A percentile compares a stretch with the other conserved stretches of the same genome.
phyloP scores from a whole-genome alignment of 2,797 vertebrate species.

The Setipinna tenuifilis region DNA sequence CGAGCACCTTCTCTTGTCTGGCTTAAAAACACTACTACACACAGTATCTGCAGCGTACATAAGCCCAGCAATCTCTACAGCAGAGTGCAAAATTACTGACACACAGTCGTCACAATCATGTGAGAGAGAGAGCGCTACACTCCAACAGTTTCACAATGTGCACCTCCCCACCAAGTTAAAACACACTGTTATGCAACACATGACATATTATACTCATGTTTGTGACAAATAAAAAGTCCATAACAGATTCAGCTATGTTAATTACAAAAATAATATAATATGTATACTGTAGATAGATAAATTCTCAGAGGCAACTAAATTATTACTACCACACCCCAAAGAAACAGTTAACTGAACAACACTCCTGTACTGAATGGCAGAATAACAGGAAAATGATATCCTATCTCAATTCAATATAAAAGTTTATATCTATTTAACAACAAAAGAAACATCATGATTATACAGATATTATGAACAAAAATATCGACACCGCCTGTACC shows the following conservation, averaged over 20 bases:
- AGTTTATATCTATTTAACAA: slow-evolving; percentile 58
- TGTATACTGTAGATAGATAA: background rate
- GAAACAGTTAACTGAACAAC: slow-evolving; percentile 23
- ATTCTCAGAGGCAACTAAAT: slow-evolving; percentile 24
- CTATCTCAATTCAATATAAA: slow-evolving; percentile 66
- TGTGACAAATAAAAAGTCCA: background rate
- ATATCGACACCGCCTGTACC: slow-evolving; percentile 28
- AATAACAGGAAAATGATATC: slow-evolving; percentile 33
- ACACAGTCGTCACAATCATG: slow-evolving; percentile 38
- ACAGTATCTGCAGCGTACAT: slow-evolving; percentile 47
- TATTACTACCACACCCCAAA: slow-evolving; percentile 12
- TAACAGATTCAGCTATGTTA: background rate
- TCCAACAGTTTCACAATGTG: slow-evolving; percentile 10
- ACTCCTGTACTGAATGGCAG: slow-evolving; percentile 34
- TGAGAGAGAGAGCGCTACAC: background rate
- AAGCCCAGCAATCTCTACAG: slow-evolving; percentile 37
- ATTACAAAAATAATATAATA: slow-evolving; percentile 48
- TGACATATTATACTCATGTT: slow-evolving; percentile 57
- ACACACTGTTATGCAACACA: slow-evolving; percentile 30
- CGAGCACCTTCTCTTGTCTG: slow-evolving; percentile 52
- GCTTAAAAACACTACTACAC: slow-evolving; percentile 49
- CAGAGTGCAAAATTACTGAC: slow-evolving; percentile 64
- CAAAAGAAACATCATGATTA: slow-evolving; percentile 49
- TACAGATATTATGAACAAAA: slow-evolving; percentile 42
- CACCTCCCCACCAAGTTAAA: slow-evolving; percentile 6